Conservation (phyloP, 2,113 vertebrate genomes). For the Dunckerocampus dactyliophorus region DNA sequence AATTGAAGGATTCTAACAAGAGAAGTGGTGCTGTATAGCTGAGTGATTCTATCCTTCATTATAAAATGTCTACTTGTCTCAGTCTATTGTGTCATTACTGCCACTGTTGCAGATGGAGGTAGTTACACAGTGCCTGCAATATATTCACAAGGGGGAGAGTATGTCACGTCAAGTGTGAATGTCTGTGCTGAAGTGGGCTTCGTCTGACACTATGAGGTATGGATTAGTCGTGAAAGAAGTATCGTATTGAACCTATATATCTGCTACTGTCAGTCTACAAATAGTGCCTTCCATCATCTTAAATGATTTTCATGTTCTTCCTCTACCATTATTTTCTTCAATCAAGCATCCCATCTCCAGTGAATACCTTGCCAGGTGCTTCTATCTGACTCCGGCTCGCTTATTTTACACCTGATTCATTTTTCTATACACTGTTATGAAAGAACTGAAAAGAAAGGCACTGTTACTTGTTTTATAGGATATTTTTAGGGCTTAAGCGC, state of each 20-base stretch:
- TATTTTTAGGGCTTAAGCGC: no score
- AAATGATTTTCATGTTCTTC: conserved; percentile 30
- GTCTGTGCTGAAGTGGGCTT: conserved; percentile 15
- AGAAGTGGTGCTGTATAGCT: conserved; percentile 68
- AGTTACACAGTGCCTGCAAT: conserved; percentile 65
- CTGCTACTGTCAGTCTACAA: conserved; percentile 4
- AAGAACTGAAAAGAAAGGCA: no score
- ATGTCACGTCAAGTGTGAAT: background rate
- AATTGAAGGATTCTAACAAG: conserved; percentile 76
- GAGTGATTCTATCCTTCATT: conserved; percentile 72
- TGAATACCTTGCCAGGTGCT: conserved; percentile 18
- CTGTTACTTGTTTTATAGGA: no score
- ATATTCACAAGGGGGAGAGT: conserved; percentile 49
- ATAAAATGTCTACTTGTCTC: conserved; percentile 71
- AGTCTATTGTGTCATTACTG: conserved; percentile 68
- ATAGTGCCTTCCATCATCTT: conserved; percentile 37
- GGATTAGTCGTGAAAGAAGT: conserved; percentile 4
- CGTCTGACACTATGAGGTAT: conserved; percentile 13
- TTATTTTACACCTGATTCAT: conserved; percentile 6
- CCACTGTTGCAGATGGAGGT: conserved; percentile 63
- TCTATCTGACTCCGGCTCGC: conserved; percentile 31
- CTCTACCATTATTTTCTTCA: conserved; percentile 18
- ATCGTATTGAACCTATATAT: background rate
- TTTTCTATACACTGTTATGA: no score
- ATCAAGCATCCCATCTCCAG: conserved; percentile 16